Conservation (phyloP, 2,888 invertebrate species). For the Lomographa bimaculata region DNA sequence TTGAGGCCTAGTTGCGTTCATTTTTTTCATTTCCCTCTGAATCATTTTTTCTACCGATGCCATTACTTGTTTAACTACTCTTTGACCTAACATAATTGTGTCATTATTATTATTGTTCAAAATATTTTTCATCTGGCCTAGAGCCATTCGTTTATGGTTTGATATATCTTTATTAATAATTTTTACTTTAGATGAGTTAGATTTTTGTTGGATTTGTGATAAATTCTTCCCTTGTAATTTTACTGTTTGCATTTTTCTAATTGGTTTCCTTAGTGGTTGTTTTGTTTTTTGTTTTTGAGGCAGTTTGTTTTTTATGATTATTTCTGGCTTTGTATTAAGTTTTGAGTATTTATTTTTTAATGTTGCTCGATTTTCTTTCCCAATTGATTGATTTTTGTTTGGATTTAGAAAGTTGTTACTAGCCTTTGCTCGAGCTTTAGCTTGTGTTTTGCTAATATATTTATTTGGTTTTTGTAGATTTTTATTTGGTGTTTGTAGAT, state of each 20-base stretch:
- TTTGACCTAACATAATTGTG: conserved; percentile 25
- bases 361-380: conserved; percentile 4
- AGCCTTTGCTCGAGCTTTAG: too few species aligned
- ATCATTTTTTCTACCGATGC: conserved; percentile 44
- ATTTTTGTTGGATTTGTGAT: conserved; percentile 21
- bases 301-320: conserved; percentile 4
- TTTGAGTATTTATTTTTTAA: background rate
- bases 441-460: too few species aligned
- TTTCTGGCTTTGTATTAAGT: too few species aligned
- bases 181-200: conserved; percentile 16
- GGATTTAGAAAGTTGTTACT: too few species aligned
- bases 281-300: conserved; percentile 9
- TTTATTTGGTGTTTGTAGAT: too few species aligned
- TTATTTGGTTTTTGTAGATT: too few species aligned
- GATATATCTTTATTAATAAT: conserved; percentile 7
- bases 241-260: background rate
- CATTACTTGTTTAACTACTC: conserved; percentile 46
- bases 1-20: conserved; percentile 6
- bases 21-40: conserved; percentile 36
- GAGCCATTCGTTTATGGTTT: too few species aligned
- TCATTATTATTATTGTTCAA: conserved; percentile 23
- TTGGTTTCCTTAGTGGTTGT: conserved; percentile 1
- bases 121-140: conserved; percentile 11
- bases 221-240: conserved; percentile 8
- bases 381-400: conserved; percentile 26